Conservation (phyloP, 1,140 invertebrate genomes). For the Vollenhovia emeryi region DNA sequence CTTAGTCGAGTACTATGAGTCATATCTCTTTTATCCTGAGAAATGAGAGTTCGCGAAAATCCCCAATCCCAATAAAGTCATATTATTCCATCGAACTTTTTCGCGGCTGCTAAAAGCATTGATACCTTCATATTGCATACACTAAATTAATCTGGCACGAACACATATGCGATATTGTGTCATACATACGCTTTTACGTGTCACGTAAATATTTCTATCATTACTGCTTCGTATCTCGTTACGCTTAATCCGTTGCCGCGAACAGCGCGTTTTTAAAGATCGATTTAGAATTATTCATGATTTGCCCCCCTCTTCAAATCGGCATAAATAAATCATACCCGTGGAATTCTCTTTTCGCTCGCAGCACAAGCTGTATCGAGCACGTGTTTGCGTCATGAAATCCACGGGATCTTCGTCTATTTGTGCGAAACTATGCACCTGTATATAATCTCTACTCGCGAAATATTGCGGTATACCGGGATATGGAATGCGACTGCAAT, state of each 20-base stretch:
- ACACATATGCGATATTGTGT: not conserved
- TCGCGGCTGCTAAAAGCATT: not conserved
- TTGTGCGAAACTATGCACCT: slow-evolving; percentile 3
- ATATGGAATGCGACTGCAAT: slow-evolving; percentile 17
- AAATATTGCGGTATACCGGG: slow-evolving; percentile 22
- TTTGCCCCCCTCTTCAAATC: not conserved
- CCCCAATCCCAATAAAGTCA: not conserved
- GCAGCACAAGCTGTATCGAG: not conserved
- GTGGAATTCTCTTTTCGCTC: not conserved
- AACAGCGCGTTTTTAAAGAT: not conserved
- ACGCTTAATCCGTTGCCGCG: not conserved
- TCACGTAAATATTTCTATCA: not conserved
- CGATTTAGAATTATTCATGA: not conserved
- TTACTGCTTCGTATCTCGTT: too few species aligned
- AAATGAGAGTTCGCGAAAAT: not conserved
- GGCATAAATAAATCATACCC: not conserved
- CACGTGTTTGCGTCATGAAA: not conserved
- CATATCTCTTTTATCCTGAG: not conserved
- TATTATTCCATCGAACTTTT: not conserved
- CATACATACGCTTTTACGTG: not conserved
- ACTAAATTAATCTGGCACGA: not conserved
- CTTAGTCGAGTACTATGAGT: not conserved
- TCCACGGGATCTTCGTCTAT: not conserved
- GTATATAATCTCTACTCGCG: slow-evolving; percentile 15
- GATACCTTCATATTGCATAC: not conserved